Base-by-base conservation (phyloP, 2,888 invertebrate species). In the Drosophila siamana region DNA sequence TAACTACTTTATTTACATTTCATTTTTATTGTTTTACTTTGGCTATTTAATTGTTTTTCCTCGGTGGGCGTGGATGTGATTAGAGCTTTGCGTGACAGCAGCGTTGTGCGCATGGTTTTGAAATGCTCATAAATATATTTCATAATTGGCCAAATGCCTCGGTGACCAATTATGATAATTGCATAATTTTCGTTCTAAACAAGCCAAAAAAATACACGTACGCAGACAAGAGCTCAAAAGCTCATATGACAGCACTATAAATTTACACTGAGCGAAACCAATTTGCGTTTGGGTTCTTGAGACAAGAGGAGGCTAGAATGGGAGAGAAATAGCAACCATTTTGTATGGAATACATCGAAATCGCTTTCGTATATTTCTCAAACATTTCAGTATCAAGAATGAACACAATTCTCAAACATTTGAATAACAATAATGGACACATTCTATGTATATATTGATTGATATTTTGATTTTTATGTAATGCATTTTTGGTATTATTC, bases 131-230 rank as follows among this genome's bases (percentile, higher is more conserved):
- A 85, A 85, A 85, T 74, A 83, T 74, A 63, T 80, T 80, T 84
- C 64, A 88, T 84, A 84, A 84, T 88, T 84, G 88, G 76, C 88
- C 86, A 80, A 79, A 79, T 82, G 74, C 80, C 82, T 72, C 67
- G 52, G 69, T 68, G 75, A 70, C 76, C 84, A 85, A 85, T 85
- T 85, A 85, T 88, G 69, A 83, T 85, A 85, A 85, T 85, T 85
- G 84, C 86, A 88, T 85, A 80, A 88, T 88, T 88, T 72, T 69
- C 78, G 64, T 83, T 86, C 80, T 85, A 83, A 86, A 83, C 88
- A 86, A 85, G 86, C 80, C 68, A 72, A 78, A 78, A 83, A n/a
- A 83, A 80, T 41, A 41, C n/a, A 16, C 26, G 30, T 46, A 76
- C 41, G 60, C 62, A 69, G 72, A 69, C 61, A 66, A 74, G 72